Conservation (phyloP, 1,140 invertebrate genomes). For the Drosophila baimaii region DNA sequence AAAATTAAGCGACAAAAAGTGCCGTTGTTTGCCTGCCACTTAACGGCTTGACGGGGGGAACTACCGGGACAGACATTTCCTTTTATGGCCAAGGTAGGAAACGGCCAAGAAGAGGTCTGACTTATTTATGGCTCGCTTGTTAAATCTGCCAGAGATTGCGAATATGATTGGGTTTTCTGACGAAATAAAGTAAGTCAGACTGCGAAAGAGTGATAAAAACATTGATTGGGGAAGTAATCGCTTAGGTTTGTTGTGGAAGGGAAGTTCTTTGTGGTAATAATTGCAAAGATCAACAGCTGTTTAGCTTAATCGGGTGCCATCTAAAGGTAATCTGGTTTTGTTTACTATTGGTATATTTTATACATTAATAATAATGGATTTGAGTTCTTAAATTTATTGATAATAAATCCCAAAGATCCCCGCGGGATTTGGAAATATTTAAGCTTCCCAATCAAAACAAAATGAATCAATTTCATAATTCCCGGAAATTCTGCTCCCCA, state of each 20-base stretch:
- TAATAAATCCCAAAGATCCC: not conserved
- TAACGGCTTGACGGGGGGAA: conserved; percentile 47
- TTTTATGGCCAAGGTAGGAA: conserved; percentile 49
- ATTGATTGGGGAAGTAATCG: conserved; percentile 3
- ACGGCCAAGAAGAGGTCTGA: conserved; percentile 13
- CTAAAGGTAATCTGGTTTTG: too few relatives aligned
- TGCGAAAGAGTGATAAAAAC: not conserved
- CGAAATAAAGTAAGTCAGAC: conserved; percentile 6
- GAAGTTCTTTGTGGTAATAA: not conserved
- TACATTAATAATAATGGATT: not conserved
- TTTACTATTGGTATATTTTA: too few relatives aligned
- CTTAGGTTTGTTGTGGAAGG: not conserved
- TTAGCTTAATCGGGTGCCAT: not conserved
- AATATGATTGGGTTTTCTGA: conserved; percentile 6
- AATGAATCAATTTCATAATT: conserved; percentile 3
- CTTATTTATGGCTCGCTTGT: conserved; percentile 42
- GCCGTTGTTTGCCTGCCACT: conserved; percentile 52
- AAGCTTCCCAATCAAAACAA: not conserved
- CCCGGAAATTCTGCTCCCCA: not conserved
- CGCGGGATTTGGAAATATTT: not conserved
- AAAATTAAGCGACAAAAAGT: conserved; percentile 34
- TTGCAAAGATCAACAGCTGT: not conserved
- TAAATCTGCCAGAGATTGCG: conserved; percentile 14
- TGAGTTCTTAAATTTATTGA: not conserved
- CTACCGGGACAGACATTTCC: conserved; percentile 43